Conservation (phyloP, 2,113 vertebrate species). For the Rattus rattus region DNA sequence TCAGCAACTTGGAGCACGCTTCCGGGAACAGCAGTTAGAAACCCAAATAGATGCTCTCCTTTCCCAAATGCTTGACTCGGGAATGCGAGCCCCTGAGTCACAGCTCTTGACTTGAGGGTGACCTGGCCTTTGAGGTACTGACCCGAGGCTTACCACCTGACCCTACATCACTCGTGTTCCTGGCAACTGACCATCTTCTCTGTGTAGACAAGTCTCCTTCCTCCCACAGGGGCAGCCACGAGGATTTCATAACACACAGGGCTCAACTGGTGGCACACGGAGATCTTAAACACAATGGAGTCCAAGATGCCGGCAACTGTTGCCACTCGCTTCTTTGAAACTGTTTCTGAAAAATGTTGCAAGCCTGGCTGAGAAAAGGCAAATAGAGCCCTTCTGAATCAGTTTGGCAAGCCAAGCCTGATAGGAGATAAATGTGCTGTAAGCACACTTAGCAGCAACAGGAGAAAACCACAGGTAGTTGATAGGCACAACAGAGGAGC, state of each 20-base stretch:
- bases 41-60: neutral
- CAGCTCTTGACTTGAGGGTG: neutral
- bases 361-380: neutral
- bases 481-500: accelerated
- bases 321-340: neutral
- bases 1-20: neutral
- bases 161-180: accelerated
- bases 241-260: accelerated
- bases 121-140: too few species aligned
- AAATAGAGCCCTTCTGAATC: neutral
- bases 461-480: neutral
- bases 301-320: accelerated
- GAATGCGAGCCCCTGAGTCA: neutral
- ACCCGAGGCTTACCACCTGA: neutral
- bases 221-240: accelerated
- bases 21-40: neutral
- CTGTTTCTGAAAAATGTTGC: neutral
- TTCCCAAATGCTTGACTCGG: neutral
- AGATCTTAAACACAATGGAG: accelerated
- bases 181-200: neutral
- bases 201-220: neutral
- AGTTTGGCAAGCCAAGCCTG: neutral
- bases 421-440: neutral
- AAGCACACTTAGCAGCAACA: neutral
- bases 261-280: accelerated